Evolutionary conservation across 2,797 vertebrate species (phyloP).

Genomic region (Choloepus didactylus): DNA sequence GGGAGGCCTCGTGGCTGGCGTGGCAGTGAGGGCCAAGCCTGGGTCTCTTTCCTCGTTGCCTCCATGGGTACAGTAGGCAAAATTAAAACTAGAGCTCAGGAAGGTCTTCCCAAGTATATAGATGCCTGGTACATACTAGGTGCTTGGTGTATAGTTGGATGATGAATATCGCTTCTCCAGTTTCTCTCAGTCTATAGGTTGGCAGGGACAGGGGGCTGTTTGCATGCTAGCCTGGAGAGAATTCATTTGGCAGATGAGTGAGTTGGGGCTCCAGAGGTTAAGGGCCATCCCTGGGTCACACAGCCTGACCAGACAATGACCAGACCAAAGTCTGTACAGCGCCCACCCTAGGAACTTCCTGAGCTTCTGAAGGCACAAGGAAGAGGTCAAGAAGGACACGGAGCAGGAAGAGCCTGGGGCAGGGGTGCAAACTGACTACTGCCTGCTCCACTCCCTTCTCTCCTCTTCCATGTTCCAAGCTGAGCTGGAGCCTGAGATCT

Average conservation of each 20-base stretch:
- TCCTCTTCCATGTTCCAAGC: neutral
- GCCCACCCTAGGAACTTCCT: neutral
- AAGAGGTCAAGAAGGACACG: too few species aligned
- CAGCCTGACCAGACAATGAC: neutral
- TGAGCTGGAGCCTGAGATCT: neutral
- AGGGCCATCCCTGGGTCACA: neutral
- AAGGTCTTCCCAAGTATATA: neutral
- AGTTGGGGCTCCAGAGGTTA: neutral
- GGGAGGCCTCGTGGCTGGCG: neutral
- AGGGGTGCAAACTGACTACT: too few species aligned
- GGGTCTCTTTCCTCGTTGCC: neutral
- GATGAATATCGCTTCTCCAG: too few species aligned
- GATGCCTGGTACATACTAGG: fast-evolving
- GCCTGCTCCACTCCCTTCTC: neutral
- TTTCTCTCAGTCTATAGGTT: neutral
- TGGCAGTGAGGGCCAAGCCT: neutral
- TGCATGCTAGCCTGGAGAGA: neutral
- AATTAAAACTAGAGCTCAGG: too few species aligned
- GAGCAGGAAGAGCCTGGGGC: neutral
- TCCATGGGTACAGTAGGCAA: neutral
- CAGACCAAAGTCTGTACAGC: neutral
- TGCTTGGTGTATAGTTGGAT: fast-evolving
- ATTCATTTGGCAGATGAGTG: neutral
- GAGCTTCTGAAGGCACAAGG: neutral
- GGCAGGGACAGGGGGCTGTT: neutral